Evolutionary conservation across 1,140 invertebrate species (phyloP).

Genomic region (Brachionus asplanchnoidis): DNA sequence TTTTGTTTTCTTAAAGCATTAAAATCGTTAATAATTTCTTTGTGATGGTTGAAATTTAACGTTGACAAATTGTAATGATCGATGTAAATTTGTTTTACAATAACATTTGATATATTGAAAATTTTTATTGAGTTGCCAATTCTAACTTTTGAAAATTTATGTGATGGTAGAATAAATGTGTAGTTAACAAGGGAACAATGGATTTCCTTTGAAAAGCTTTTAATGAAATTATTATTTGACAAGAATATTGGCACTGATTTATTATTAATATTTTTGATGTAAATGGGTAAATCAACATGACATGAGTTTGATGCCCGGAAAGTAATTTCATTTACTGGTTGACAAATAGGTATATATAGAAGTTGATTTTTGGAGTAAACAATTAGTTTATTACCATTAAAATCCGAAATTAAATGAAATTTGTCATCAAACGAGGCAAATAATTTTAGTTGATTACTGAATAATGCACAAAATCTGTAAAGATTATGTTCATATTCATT

Average conservation of each 20-base stretch:
- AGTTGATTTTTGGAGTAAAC: background rate
- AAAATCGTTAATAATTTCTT: background rate
- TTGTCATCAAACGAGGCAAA: too few relatives aligned
- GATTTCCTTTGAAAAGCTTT: background rate
- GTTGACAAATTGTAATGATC: background rate
- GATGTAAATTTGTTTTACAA: background rate
- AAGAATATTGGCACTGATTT: background rate
- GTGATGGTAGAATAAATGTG: background rate
- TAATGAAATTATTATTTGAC: background rate
- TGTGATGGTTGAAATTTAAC: background rate
- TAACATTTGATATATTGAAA: background rate
- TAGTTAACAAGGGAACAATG: background rate
- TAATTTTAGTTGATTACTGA: background rate
- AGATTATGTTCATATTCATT: background rate
- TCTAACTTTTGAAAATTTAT: background rate
- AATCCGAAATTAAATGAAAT: too few relatives aligned
- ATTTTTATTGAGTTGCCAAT: background rate
- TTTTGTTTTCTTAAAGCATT: too few relatives aligned
- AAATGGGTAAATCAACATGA: background rate
- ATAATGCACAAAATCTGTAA: background rate
- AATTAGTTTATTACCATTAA: background rate
- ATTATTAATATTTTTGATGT: background rate
- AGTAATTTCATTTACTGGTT: background rate
- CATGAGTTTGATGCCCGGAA: background rate
- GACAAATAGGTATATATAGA: background rate